Conservation (phyloP, 35 echinoderm and acorn worm genomes). For the Lytechinus pictus region DNA sequence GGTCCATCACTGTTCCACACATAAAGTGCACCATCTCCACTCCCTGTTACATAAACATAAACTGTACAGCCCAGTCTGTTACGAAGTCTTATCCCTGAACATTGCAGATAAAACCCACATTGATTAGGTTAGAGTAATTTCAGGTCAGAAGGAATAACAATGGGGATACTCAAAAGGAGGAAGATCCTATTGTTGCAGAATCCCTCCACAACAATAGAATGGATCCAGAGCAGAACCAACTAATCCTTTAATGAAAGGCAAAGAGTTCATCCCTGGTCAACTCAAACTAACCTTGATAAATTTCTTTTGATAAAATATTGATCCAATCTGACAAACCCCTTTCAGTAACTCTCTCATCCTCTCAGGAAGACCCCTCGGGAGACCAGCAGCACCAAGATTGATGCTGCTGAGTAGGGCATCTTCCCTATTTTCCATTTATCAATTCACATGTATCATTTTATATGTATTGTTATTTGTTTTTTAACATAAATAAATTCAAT, state of each 20-base stretch:
- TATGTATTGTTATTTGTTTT: no score
- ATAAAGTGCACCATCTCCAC: no score
- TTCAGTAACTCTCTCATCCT: not conserved
- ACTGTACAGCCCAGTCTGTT: not conserved
- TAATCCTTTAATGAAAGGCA: not conserved
- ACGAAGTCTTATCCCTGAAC: not conserved
- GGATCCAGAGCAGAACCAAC: not conserved
- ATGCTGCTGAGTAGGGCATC: no score
- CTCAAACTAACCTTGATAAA: not conserved
- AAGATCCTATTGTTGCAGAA: not conserved
- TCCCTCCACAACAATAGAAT: not conserved
- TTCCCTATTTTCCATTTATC: no score
- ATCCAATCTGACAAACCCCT: not conserved
- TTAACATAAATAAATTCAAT: no score
- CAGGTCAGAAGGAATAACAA: not conserved
- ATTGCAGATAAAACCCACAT: not conserved
- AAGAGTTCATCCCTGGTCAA: slow-evolving; percentile 7
- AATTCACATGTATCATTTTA: no score
- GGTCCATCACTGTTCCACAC: no score
- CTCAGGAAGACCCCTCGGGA: no score
- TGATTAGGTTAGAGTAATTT: not conserved
- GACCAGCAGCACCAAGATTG: no score
- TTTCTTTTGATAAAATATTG: not conserved
- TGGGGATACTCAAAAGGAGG: not conserved
- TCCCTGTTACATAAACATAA: no score